Conservation (phyloP, 2,113 vertebrate genomes). For the Drymodes brunneopygia region DNA sequence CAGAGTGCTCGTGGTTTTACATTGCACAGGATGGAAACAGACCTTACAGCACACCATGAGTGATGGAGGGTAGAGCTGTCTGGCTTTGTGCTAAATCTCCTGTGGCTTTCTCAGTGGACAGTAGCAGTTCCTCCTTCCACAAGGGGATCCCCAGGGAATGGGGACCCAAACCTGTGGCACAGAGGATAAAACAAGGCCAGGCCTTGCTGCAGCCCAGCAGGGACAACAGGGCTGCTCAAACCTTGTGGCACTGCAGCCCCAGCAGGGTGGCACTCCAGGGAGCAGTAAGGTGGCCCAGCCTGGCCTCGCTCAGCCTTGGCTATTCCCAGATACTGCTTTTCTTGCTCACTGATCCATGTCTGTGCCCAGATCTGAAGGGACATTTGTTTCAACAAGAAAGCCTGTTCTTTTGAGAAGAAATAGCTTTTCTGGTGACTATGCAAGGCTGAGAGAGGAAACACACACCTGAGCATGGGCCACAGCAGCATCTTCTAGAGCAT, state of each 20-base stretch:
- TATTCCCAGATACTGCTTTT: background rate
- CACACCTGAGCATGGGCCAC: rapidly evolving
- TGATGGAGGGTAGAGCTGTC: background rate
- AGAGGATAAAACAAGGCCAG: background rate
- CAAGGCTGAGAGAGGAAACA: background rate
- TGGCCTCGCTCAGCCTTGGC: background rate
- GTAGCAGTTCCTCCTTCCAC: background rate
- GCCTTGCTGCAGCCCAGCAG: background rate
- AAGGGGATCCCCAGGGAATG: background rate
- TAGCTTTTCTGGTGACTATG: background rate
- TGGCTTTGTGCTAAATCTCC: background rate
- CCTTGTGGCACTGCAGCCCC: rapidly evolving
- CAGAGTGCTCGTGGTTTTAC: background rate
- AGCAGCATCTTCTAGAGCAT: background rate
- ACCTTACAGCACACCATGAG: background rate
- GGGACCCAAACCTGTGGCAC: background rate
- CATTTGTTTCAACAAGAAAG: background rate
- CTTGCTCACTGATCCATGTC: background rate
- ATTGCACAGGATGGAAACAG: background rate
- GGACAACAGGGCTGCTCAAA: background rate
- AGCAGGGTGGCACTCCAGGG: background rate
- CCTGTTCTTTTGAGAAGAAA: background rate
- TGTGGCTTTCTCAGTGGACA: background rate
- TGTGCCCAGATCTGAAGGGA: background rate
- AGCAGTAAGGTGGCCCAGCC: background rate